A percentile compares a stretch with the other conserved stretches of the same genome.
phyloP scores from a whole-genome alignment of 2,888 invertebrate species.

The Machimus rusticus region DNA sequence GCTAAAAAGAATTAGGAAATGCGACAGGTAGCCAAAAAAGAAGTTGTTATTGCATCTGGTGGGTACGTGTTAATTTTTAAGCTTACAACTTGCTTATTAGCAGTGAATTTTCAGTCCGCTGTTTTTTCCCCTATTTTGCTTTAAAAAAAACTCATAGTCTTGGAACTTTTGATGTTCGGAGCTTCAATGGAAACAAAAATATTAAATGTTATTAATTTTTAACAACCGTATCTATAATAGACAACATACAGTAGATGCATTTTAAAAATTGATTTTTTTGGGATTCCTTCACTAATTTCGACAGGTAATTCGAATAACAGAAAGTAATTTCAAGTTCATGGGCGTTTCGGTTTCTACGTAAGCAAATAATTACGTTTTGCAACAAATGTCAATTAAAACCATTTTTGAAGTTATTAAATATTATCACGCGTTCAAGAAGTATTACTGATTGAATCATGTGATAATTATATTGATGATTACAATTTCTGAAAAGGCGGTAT shows the following conservation, averaged over 20 bases:
- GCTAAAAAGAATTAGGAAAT: neutral
- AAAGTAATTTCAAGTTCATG: no score
- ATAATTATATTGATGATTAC: no score
- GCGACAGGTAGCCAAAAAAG: neutral
- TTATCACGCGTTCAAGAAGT: no score
- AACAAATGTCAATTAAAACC: no score
- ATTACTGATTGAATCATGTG: no score
- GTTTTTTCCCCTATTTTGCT: neutral
- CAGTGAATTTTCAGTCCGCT: neutral
- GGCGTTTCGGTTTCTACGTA: no score
- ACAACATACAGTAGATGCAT: neutral
- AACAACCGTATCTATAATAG: neutral
- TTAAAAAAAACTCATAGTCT: neutral
- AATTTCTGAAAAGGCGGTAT: no score
- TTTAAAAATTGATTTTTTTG: neutral
- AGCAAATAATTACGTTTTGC: no score
- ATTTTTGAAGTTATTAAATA: no score
- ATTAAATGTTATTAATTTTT: neutral
- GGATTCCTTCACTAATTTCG: no score
- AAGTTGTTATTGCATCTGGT: neutral
- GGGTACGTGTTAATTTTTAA: neutral
- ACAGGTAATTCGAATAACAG: no score
- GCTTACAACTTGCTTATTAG: neutral
- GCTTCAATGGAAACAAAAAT: neutral
- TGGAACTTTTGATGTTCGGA: neutral